Conservation (phyloP, 2,888 invertebrate species). For the Hermodice carunculata region DNA sequence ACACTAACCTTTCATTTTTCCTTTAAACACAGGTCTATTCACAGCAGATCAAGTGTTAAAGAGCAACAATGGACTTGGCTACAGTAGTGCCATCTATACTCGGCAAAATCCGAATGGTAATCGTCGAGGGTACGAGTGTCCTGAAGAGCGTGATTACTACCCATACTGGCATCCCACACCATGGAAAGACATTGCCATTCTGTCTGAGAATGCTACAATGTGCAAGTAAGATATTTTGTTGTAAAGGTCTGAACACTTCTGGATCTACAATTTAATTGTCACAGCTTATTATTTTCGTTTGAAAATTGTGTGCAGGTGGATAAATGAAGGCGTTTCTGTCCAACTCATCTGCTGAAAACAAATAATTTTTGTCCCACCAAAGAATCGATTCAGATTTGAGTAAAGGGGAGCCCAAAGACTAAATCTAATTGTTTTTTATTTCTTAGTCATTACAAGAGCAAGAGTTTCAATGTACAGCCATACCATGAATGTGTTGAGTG, state of each 20-base stretch:
- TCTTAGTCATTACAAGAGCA: conserved; percentile 49
- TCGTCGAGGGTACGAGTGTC: conserved; percentile 68
- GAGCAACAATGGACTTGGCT: conserved; percentile 55
- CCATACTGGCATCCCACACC: conserved; percentile 70
- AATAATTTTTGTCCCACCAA: too few species aligned
- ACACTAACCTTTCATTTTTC: not conserved
- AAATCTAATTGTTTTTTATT: not conserved
- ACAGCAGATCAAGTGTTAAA: conserved; percentile 66
- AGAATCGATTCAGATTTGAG: not conserved
- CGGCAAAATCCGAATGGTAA: conserved; percentile 67
- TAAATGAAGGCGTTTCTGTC: too few species aligned
- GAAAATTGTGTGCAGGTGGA: too few species aligned
- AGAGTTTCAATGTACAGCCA: conserved; percentile 63
- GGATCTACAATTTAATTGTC: too few species aligned
- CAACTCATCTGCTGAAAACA: too few species aligned
- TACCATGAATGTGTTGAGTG: conserved; percentile 63
- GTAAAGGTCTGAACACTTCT: too few species aligned
- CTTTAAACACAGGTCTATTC: conserved; percentile 57
- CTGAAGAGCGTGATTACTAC: conserved; percentile 69
- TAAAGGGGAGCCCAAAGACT: not conserved
- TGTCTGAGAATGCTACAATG: conserved; percentile 61
- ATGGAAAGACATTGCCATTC: conserved; percentile 68
- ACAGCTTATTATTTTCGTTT: too few species aligned
- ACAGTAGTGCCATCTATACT: conserved; percentile 63
- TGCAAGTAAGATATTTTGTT: too few species aligned